A percentile compares a stretch with the other conserved stretches of the same genome.
Conservation (phyloP, 2,888 invertebrate species). For the Acanthosepion pharaonis region DNA sequence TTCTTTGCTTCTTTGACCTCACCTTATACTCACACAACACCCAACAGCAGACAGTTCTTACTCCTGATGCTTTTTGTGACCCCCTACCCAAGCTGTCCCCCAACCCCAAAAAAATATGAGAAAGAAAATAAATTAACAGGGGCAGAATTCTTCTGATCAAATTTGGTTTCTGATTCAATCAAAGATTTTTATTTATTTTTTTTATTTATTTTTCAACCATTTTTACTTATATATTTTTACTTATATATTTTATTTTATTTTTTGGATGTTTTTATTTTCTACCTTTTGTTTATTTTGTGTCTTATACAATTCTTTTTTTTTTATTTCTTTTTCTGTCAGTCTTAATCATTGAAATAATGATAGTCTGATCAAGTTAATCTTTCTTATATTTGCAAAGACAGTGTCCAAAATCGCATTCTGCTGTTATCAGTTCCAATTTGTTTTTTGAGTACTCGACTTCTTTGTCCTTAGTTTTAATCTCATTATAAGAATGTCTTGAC, state of each 20-base stretch:
- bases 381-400: constrained; percentile 23
- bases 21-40: no score
- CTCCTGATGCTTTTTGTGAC: no score
- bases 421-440: neutral
- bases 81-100: no score
- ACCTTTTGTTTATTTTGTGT: no score
- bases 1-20: no score
- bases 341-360: constrained; percentile 23
- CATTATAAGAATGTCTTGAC: constrained; percentile 6
- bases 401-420: neutral
- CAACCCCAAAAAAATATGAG: no score
- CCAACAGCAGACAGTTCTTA: no score
- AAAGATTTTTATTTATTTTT: neutral
- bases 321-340: neutral
- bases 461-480: neutral
- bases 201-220: neutral
- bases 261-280: no score
- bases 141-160: neutral
- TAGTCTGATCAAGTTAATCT: neutral
- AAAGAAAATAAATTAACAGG: no score
- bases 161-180: constrained; percentile 20
- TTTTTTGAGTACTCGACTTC: neutral
- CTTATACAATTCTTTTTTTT: no score
- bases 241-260: no score
- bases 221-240: neutral